A percentile compares a stretch with the other conserved stretches of the same genome.
Evolutionary conservation across 2,113 vertebrate species (phyloP).

Genomic region (Oryzias curvinotus): DNA sequence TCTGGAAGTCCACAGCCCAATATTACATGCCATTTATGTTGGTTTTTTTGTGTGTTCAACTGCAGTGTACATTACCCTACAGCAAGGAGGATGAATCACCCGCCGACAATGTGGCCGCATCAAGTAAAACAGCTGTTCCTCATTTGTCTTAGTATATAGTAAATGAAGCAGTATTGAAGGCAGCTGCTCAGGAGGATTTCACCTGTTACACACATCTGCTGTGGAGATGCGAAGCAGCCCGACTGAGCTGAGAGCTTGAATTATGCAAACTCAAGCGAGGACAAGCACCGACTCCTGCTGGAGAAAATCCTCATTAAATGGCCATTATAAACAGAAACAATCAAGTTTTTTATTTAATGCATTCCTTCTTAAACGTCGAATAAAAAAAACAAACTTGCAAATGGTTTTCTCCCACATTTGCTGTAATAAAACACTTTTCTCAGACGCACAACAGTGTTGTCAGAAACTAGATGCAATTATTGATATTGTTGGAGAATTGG

Average conservation of each 20-base stretch:
- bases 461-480: constrained; percentile 48
- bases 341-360: not conserved
- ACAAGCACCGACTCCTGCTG: not conserved
- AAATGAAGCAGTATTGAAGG: constrained; percentile 74
- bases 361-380: not conserved
- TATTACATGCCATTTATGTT: not conserved
- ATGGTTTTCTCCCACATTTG: constrained; percentile 20
- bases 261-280: constrained; percentile 19
- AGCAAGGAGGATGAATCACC: constrained; percentile 28
- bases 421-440: constrained; percentile 16
- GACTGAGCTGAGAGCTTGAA: constrained; percentile 21
- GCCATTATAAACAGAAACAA: constrained; percentile 4
- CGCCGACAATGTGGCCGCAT: constrained; percentile 68
- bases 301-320: constrained; percentile 10
- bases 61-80: too few relatives aligned
- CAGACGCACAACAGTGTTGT: constrained; percentile 53
- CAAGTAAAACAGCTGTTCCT: constrained; percentile 83
- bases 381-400: constrained; percentile 9
- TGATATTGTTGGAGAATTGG: constrained; percentile 37
- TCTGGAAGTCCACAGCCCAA: constrained; percentile 21
- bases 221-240: constrained; percentile 25
- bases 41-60: too few relatives aligned
- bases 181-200: constrained; percentile 76
- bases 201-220: constrained; percentile 76
- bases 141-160: constrained; percentile 83